Base-by-base conservation (phyloP, 2,113 vertebrate species). In the Numida meleagris region DNA sequence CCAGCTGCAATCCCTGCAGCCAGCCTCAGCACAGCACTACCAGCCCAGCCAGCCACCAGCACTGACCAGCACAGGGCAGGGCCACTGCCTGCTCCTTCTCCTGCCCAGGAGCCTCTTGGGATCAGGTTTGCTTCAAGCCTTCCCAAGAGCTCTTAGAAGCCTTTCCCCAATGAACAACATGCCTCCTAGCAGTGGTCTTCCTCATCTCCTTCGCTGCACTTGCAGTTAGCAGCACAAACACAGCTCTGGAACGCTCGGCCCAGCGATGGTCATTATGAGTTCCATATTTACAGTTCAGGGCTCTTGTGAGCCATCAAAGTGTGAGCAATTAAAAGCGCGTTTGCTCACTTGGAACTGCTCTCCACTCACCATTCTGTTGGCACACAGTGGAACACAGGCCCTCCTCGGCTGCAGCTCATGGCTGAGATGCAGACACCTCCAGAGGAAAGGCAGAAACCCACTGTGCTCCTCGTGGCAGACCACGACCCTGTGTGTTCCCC, bases 121-220 rank as follows among this genome's bases (percentile, higher is more conserved):
- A 45, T 33, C 42, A 71, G 29, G 33, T 67, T 68, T 45, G 43
- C 65, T 38, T 3, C 2, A 65, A 80, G 38, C 11, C 31, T 62
- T 40, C 31, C 40, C 20, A 67, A 61, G 57, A 71, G 65, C 70
- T 68, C 59, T 73, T 8, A 27, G 0, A 8, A 86, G 40, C 25
- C 68, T 82, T 55, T 57, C 75, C 24, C 9, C 38, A 46, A 19
- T 53, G 48, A 77, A 45, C 38, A 45, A 58, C 31, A 55, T 3
- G 36, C 13, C 58, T 38, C 89, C 93, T 85, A 81, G 81, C 86
- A 58, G 77, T 3, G 36, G 82, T 78, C 31, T 58, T 31, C n/a
- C 14, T 72, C 85, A 80, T 91, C 86, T 89, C 70, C 68, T 27
- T 10, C 16, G 7, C 33, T 14, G 81, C 3, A 10, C 68, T 65